These are phyloP conservation scores for Malurus melanocephalus DNA, from an alignment of 2,113 vertebrate genomes.

Conservation along the genomic window DNA sequence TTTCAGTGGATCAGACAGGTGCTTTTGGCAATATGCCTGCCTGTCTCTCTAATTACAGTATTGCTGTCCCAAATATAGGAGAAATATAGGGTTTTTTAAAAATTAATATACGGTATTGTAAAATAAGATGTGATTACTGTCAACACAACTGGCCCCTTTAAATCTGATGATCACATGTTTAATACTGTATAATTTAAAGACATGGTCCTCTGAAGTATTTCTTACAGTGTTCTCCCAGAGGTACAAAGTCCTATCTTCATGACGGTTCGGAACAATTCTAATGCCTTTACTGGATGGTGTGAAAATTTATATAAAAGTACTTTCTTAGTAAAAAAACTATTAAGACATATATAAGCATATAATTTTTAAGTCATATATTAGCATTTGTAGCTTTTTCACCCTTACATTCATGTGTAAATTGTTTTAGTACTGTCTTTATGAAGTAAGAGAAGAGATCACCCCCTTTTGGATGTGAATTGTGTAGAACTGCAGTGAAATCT, in stretches of 20 bases:
- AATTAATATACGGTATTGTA: not conserved
- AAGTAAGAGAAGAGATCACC: not conserved
- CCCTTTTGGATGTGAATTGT: not conserved
- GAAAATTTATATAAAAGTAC: not conserved
- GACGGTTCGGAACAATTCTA: not conserved
- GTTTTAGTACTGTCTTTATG: not conserved
- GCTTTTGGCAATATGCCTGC: not conserved
- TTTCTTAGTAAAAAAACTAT: not conserved
- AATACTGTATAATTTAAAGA: not conserved
- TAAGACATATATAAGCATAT: not conserved
- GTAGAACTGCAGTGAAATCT: not conserved
- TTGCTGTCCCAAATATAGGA: not conserved
- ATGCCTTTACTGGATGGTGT: not conserved
- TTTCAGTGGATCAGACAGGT: not conserved
- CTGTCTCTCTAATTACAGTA: not conserved
- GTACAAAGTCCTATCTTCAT: not conserved
- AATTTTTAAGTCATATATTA: accelerated
- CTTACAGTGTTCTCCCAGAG: not conserved
- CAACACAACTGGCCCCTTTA: not conserved
- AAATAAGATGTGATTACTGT: not conserved
- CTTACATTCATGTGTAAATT: not conserved
- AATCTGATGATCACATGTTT: not conserved
- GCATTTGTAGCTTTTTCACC: not conserved
- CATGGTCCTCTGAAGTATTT: not conserved
- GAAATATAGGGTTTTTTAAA: not conserved